Evolutionary conservation across 37 sponge, comb jelly and placozoan genomes (phyloP).

Genomic region (Dysidea cf. avara): DNA sequence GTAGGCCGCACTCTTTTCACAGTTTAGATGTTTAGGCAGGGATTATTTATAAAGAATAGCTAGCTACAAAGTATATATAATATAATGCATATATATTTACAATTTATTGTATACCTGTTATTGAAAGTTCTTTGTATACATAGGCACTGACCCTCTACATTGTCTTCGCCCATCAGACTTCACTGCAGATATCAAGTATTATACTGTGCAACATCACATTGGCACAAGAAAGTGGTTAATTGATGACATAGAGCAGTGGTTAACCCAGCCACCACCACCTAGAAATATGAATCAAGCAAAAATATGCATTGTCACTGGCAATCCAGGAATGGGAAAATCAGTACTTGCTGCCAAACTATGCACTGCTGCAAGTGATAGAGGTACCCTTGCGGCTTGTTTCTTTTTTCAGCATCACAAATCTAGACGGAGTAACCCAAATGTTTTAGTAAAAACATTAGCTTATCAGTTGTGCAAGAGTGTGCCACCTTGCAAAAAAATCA

Average conservation of each 20-base stretch:
- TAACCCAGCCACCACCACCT: too few relatives aligned
- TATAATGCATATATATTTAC: background rate
- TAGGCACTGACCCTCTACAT: background rate
- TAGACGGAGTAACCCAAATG: constrained; percentile 6
- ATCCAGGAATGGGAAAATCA: constrained; percentile 42
- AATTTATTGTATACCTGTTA: background rate
- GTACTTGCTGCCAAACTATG: constrained; percentile 24
- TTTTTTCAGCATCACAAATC: constrained; percentile 35
- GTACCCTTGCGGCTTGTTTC: constrained; percentile 22
- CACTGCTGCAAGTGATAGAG: background rate
- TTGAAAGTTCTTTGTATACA: too few relatives aligned
- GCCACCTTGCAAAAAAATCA: background rate
- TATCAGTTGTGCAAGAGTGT: constrained; percentile 4
- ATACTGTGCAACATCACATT: background rate
- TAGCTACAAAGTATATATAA: background rate
- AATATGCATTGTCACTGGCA: constrained; percentile 19
- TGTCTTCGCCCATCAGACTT: constrained; percentile 12
- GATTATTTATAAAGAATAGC: background rate
- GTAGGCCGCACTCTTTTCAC: too few relatives aligned
- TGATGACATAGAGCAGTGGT: background rate
- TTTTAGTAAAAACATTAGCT: constrained; percentile 18
- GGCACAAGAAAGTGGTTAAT: constrained; percentile 34
- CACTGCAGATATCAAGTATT: constrained; percentile 18
- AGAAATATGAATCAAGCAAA: background rate
- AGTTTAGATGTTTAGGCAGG: too few relatives aligned